Evolutionary conservation across 2,113 vertebrate species (phyloP), one percentile per base, ranked within the genome.

Genomic region (Neodontobutis hainanensis): DNA sequence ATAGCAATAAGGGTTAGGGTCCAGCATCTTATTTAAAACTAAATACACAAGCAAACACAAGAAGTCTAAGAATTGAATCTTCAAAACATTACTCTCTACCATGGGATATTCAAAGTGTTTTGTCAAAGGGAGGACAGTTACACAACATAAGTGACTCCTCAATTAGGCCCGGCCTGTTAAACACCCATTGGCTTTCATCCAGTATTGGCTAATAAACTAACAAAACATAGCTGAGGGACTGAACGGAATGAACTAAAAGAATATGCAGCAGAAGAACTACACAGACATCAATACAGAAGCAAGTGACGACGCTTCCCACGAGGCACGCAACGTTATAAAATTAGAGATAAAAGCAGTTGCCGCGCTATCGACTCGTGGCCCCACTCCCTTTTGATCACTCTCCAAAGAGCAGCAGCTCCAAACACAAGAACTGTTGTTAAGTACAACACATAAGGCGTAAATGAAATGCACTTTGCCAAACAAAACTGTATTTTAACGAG

Each of bases 281-380:
- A 64, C 79, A 81, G 53, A 68, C 70, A 69, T 70, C 42, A 60
- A 55, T 44, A 69, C 46, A 62, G 8, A 44, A 8, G 78, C 45
- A 4, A 38, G 67, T 65, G 67, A 68, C 53, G 53, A 49, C 0
- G 51, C 40, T 44, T 75, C 85, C 83, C 81, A 47, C 3, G 46
- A 65, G 74, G 61, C 32, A 1, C 46, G 14, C 45, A 10, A 32
- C 59, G 74, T 72, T 73, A 71, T 68, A 80, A 77, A 86, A 86
- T 80, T 60, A 82, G 65, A 82, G 60, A 69, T 82, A 50, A 89
- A 80, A 80, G 61, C 60, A 61, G 71, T 82, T 40, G 15, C 51
- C 48, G 47, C 36, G 57, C 70, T 72, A 71, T 84, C 45, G 11
- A 48, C 52, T 77, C 5, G 9, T 49, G 48, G 66, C 63, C 60